These are phyloP conservation scores for Euplagia quadripunctaria DNA, from an alignment of 2,888 invertebrate species.

Conservation along the genomic window DNA sequence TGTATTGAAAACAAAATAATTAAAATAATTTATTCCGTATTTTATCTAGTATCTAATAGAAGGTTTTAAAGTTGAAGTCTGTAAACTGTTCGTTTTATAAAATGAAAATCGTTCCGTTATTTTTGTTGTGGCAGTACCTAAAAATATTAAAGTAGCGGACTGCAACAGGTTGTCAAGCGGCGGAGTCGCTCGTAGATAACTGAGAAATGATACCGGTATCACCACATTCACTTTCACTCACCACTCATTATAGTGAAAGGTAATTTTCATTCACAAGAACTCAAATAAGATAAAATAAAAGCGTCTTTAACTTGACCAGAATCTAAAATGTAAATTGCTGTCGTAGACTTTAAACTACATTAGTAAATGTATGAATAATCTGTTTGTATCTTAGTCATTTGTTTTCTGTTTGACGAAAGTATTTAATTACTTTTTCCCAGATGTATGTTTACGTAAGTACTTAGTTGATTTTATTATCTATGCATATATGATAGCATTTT, in stretches of 20 bases:
- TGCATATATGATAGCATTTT: background rate
- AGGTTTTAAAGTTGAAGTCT: too few relatives aligned
- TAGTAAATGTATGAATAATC: constrained; percentile 1
- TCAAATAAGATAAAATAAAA: constrained; percentile 18
- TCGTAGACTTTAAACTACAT: background rate
- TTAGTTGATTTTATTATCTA: background rate
- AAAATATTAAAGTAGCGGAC: background rate
- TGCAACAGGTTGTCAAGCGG: constrained; percentile 6
- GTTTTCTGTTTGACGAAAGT: background rate
- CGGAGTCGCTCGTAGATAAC: constrained; percentile 16
- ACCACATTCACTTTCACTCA: constrained; percentile 47
- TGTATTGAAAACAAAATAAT: too few relatives aligned
- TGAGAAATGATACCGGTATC: constrained; percentile 25
- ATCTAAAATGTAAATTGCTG: constrained; percentile 9
- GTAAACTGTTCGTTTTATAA: too few relatives aligned
- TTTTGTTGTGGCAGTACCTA: background rate
- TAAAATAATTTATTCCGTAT: too few relatives aligned
- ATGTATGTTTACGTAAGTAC: background rate
- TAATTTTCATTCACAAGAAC: constrained; percentile 40
- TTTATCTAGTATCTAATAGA: too few relatives aligned
- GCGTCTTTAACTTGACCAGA: background rate
- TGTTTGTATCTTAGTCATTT: background rate
- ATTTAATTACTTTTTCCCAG: background rate
- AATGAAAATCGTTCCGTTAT: too few relatives aligned
- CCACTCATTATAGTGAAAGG: constrained; percentile 48